Conservation (phyloP, 2,888 invertebrate species). For the Rotaria sp. region DNA sequence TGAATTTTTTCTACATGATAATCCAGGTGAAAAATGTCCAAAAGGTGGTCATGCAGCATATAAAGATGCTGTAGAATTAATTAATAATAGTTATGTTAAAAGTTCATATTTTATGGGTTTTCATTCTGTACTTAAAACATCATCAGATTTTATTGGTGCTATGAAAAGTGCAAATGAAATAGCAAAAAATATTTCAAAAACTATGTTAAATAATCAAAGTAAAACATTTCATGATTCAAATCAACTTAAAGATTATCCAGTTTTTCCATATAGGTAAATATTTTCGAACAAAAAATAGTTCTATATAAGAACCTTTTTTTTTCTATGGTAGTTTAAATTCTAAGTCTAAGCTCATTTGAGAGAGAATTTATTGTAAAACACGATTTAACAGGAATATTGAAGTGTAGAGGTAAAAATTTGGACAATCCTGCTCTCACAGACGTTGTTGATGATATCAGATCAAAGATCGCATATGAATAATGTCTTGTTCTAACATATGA, state of each 20-base stretch:
- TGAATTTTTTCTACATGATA: conserved; percentile 56
- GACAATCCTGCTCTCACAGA: too few relatives aligned
- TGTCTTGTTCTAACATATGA: too few relatives aligned
- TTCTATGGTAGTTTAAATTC: too few relatives aligned
- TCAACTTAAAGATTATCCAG: conserved; percentile 59
- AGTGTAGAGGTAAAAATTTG: too few relatives aligned
- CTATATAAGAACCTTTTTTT: too few relatives aligned
- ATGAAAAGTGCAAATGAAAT: conserved; percentile 69
- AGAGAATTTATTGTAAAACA: too few relatives aligned
- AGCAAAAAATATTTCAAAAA: conserved; percentile 68
- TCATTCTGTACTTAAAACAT: conserved; percentile 71
- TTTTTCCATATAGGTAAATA: conserved; percentile 75
- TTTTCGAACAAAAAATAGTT: too few relatives aligned
- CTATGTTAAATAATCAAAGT: conserved; percentile 61
- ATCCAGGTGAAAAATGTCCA: conserved; percentile 55
- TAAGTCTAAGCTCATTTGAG: too few relatives aligned
- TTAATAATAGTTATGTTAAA: conserved; percentile 43
- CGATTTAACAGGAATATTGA: too few relatives aligned
- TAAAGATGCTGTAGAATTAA: conserved; percentile 52
- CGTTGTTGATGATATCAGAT: too few relatives aligned
- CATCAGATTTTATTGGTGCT: conserved; percentile 74
- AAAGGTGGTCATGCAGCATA: conserved; percentile 57
- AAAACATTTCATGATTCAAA: not conserved
- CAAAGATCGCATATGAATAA: too few relatives aligned
- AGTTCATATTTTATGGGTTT: conserved; percentile 84